Evolutionary conservation across 2,888 invertebrate species (phyloP), one percentile per base, ranked within the genome.

Genomic region (Drosophila vallismaia): DNA sequence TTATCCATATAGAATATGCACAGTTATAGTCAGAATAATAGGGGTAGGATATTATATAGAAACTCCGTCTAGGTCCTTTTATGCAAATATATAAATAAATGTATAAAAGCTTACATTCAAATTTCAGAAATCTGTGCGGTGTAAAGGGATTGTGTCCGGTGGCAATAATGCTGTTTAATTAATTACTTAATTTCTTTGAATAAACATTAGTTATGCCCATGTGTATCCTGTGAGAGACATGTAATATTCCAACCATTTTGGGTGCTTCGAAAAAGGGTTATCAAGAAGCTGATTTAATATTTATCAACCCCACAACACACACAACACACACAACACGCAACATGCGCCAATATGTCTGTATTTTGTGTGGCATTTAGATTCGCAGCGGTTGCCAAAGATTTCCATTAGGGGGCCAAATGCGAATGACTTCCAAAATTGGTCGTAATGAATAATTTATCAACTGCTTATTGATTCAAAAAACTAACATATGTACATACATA

Each of bases 141-240:
- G 19, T 9, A 19, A 24, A 44, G 8, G 48, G 56, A 29, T 10
- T 26, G 50, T 54, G 53, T 12, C 33, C 48, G 50, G 52, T 46
- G 70, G 55, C 55, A 79, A 86, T 76, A 75, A 77, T 63, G 71
- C 74, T 86, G 79, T 79, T 79, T 66, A 73, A 82, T 75, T 77
- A 84, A 79, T 79, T 71, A 71, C 73, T 83, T 73, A 68, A 79
- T 79, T 79, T 75, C 69, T 70, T 77, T 71, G 55, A 73, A 69
- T 55, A 54, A 79, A 60, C 59, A 69, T 69, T 72, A 72, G 53
- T 57, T 72, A 72, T 68, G 76, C 56, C 52, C 58, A 75, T 62
- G 50, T 56, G 38, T 40, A 24, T 14, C 52, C 19, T 31, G 24
- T 26, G 9, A 12, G 8, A 33, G 24, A 28, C 7, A 31, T 29